A percentile compares a stretch with the other conserved stretches of the same genome.
These are phyloP conservation scores for Conus ventricosus DNA, from an alignment of 1,140 invertebrate genomes.

Conservation along the genomic window DNA sequence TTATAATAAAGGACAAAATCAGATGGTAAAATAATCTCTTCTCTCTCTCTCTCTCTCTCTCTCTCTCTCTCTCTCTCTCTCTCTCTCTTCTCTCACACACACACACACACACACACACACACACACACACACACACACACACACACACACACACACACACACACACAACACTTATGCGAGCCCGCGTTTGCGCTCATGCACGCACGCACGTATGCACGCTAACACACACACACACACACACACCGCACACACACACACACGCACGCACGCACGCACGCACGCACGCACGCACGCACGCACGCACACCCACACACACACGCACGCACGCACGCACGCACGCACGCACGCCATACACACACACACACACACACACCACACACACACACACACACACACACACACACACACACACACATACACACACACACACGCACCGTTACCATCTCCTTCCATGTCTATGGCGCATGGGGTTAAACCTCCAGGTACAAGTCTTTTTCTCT, in stretches of 20 bases:
- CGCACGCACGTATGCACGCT: too few species aligned
- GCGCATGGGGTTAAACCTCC: too few species aligned
- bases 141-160: too few species aligned
- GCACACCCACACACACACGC: background rate
- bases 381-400: background rate
- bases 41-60: too few species aligned
- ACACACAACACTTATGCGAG: too few species aligned
- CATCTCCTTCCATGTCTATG: background rate
- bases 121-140: too few species aligned
- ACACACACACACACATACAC: constrained; percentile 14
- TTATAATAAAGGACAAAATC: too few species aligned
- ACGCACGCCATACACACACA: background rate
- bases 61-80: too few species aligned
- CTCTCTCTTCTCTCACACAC: too few species aligned
- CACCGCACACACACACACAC: constrained; percentile 18
- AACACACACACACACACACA: background rate
- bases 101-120: too few species aligned
- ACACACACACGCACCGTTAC: background rate
- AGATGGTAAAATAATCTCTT: too few species aligned
- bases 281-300: background rate
- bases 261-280: background rate
- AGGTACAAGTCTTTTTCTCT: background rate
- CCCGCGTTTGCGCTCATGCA: too few species aligned
- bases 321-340: background rate
- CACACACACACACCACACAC: background rate